These are phyloP conservation scores for Hyperoodon ampullatus DNA, from an alignment of 2,113 vertebrate species.

Conservation along the genomic window DNA sequence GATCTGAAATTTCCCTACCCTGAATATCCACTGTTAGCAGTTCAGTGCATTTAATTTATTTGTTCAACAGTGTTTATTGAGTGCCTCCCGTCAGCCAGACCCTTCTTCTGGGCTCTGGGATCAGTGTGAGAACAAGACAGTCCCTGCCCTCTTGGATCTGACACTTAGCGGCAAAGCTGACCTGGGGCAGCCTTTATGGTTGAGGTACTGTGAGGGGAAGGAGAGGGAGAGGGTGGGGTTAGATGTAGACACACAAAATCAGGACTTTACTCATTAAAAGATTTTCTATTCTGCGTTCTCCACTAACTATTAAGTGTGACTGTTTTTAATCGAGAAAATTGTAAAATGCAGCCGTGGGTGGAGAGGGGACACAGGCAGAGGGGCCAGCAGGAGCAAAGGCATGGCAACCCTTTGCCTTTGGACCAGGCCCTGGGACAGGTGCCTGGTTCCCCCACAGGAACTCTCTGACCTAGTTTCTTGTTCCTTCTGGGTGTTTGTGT, in stretches of 20 bases:
- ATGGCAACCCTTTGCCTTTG: rapidly evolving
- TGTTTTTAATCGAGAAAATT: background rate
- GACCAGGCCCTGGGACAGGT: background rate
- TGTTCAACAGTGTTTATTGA: background rate
- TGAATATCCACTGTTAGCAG: background rate
- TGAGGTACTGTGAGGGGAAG: background rate
- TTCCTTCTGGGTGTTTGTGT: background rate
- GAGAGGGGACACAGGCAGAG: background rate
- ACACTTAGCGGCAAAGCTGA: background rate
- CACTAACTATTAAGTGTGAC: too few species aligned
- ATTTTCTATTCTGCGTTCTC: rapidly evolving
- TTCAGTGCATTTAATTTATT: background rate
- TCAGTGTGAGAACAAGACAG: background rate
- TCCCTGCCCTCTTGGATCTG: background rate
- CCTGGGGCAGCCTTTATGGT: background rate
- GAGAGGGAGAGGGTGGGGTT: too few species aligned
- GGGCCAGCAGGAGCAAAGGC: background rate
- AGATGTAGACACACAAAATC: background rate
- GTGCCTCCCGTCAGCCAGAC: background rate
- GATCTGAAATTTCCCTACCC: background rate
- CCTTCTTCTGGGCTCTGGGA: background rate
- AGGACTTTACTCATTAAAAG: background rate
- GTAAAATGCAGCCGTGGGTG: background rate
- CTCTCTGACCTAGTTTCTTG: constrained; percentile 9
- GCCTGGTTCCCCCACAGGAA: background rate